A percentile compares a stretch with the other conserved stretches of the same genome.
Evolutionary conservation across 2,797 vertebrate species (phyloP).

Genomic region (Mallotus villosus): DNA sequence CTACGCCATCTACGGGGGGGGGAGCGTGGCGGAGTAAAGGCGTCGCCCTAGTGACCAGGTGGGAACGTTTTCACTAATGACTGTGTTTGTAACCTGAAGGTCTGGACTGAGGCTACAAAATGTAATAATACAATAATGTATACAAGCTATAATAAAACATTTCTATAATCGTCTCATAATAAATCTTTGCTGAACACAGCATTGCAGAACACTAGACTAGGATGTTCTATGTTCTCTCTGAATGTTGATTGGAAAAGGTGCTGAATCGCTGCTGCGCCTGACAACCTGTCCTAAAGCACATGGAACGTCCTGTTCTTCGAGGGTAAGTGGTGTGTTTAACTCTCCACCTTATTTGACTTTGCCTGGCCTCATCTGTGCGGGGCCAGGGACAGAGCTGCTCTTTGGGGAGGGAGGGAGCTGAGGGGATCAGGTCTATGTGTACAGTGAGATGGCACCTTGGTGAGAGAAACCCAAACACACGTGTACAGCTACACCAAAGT

Average conservation of each 20-base stretch:
- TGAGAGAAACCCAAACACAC: constrained; percentile 47
- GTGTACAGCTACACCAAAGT: constrained; percentile 41
- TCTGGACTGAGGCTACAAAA: too few relatives aligned
- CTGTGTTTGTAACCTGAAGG: too few relatives aligned
- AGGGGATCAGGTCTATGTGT: background rate
- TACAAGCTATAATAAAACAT: too few relatives aligned
- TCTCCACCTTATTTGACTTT: constrained; percentile 10
- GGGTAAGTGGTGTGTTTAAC: background rate
- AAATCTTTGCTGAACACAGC: too few relatives aligned
- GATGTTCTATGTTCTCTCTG: background rate
- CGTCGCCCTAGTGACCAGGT: too few relatives aligned
- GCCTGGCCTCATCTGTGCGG: background rate
- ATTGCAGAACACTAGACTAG: background rate
- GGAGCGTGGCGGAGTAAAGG: too few relatives aligned
- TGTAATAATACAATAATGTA: too few relatives aligned
- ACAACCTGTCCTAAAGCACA: constrained; percentile 1
- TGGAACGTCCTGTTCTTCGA: background rate
- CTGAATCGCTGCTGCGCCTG: background rate
- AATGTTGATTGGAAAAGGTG: background rate
- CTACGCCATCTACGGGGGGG: too few relatives aligned
- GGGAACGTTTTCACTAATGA: too few relatives aligned
- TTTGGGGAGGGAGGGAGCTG: too few relatives aligned
- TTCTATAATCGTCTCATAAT: too few relatives aligned
- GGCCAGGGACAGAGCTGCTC: background rate
- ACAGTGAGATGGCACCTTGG: constrained; percentile 37